Evolutionary conservation across 2,888 invertebrate genomes (phyloP), one percentile per base, ranked within the genome.

Genomic region (Tipula vernalis): DNA sequence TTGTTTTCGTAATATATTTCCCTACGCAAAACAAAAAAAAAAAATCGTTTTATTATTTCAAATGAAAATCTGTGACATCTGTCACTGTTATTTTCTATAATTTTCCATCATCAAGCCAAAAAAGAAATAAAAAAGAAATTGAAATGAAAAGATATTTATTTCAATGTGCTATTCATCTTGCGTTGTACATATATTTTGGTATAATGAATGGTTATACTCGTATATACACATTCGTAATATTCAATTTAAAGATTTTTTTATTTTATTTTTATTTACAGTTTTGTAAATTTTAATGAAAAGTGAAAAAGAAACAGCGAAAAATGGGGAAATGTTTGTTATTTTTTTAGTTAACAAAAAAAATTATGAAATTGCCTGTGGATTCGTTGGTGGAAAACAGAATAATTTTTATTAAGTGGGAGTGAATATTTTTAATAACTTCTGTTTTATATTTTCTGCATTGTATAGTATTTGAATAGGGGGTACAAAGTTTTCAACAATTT

Each of bases 41-140:
- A 71, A 71, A 28, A 28, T 71, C 71, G 10, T 71, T 71, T 71
- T 71, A 71, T 71, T 71, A 71, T 71, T 71, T 71, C 28, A 71
- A 71, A 71, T 71, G 71, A 71, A 71, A 71, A 71, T 71, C 71
- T 71, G 71, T 71, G 71, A 71, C 71, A 71, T 71, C 71, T 71
- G 71, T 71, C 71, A 71, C 71, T 71, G 71, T 71, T 71, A 71
- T 71, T 71, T 71, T 28, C 28, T 71, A 71, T 71, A 71, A 71
- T 71, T 71, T 71, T 28, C 71, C 71, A 71, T 71, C 71, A 71
- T 71, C 18, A 71, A 71, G 28, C 71, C 71, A 4, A 51, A 44
- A 39, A 39, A 10, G 8, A 44, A 51, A 51, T 28, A 28, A 28
- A 28, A 28, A 10, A 3, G 10, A 51, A 51, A 71, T 10, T 71